Conservation (phyloP, 2,113 vertebrate genomes). For the Pollimyrus isidori region DNA sequence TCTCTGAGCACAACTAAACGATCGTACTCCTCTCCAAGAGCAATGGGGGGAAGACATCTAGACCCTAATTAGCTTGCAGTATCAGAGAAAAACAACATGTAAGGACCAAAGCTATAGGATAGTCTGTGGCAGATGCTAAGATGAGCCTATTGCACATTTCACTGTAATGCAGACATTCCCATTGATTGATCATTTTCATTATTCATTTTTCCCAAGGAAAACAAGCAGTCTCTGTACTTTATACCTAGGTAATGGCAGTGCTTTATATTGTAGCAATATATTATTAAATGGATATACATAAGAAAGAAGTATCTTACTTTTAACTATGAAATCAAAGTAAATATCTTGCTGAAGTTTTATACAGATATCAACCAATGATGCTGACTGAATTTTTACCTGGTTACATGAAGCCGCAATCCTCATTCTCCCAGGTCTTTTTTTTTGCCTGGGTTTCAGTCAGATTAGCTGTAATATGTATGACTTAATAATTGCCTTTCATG, state of each 20-base stretch:
- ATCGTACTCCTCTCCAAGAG: not conserved
- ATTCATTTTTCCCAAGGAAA: not conserved
- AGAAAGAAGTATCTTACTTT: not conserved
- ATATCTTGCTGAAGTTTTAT: slow-evolving; percentile 17
- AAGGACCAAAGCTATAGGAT: not conserved
- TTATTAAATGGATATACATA: not conserved
- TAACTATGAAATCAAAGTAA: not conserved
- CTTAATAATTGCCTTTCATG: not conserved
- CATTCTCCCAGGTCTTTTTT: not conserved
- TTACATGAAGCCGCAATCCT: not conserved
- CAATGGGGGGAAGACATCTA: not conserved
- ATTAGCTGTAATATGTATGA: not conserved
- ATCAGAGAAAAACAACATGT: not conserved
- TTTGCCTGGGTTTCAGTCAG: not conserved
- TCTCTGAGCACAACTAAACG: not conserved
- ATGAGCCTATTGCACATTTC: not conserved
- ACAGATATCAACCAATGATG: slow-evolving; percentile 56
- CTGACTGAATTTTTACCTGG: slow-evolving; percentile 34
- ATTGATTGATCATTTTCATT: not conserved
- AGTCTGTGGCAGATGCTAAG: not conserved
- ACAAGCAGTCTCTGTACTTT: slow-evolving; percentile 33
- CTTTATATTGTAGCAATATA: not conserved
- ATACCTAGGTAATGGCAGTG: not conserved
- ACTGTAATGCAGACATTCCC: not conserved
- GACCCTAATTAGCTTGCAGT: not conserved